Conservation (phyloP, 2,113 vertebrate genomes). For the Colinus virginianus region DNA sequence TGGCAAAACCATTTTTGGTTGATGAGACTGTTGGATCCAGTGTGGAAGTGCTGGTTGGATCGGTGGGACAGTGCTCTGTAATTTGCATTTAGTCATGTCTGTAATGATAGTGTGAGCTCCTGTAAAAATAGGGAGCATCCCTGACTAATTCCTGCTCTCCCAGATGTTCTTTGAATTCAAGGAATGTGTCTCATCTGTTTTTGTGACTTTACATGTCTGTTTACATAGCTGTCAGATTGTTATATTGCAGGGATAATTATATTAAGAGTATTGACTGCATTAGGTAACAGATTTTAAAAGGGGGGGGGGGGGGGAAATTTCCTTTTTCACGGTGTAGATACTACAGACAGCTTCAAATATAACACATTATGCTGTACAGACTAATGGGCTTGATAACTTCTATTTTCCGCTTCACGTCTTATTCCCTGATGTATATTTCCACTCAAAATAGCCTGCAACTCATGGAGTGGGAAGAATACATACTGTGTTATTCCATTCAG, state of each 20-base stretch:
- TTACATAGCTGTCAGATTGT: background rate
- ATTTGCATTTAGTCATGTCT: constrained; percentile 22
- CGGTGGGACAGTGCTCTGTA: background rate
- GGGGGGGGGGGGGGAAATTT: background rate
- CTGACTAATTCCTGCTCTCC: background rate
- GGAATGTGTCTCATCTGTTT: background rate
- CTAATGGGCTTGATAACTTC: background rate
- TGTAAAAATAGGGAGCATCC: background rate
- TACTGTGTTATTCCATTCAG: background rate
- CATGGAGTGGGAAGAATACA: background rate
- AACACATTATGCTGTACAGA: background rate
- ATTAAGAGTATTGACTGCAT: background rate
- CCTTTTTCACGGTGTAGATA: background rate
- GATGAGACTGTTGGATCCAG: background rate
- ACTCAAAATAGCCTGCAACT: background rate
- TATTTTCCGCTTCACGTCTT: background rate
- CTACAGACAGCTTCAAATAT: background rate
- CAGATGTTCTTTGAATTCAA: background rate
- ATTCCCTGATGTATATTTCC: background rate
- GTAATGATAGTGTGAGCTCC: background rate
- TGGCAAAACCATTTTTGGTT: background rate
- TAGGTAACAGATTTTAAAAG: background rate
- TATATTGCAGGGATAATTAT: background rate
- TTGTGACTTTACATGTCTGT: background rate
- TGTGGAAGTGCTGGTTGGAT: background rate